Percentiles rank a stretch among this genome's conserved stretches.
These are phyloP conservation scores for Alauda arvensis DNA, from an alignment of 2,797 vertebrate genomes.

Conservation along the genomic window DNA sequence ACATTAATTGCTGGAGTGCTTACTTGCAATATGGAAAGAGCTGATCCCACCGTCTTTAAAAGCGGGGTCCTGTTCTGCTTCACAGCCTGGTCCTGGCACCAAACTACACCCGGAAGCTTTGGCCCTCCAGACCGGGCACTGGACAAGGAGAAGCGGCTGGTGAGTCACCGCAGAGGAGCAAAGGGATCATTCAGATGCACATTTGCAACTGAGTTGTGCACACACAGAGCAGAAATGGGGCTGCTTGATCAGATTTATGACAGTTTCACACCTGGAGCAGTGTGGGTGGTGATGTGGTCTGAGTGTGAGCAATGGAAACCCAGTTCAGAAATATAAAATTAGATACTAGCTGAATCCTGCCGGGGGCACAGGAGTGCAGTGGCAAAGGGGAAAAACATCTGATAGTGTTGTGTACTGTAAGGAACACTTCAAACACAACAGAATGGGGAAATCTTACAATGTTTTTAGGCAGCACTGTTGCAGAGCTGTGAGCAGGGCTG, in stretches of 20 bases:
- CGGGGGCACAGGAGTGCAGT: neutral
- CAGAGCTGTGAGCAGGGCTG: neutral
- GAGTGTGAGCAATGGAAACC: neutral
- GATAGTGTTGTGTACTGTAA: neutral
- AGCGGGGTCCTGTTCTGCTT: neutral
- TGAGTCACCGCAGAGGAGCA: neutral
- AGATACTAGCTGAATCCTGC: neutral
- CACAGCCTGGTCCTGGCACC: neutral
- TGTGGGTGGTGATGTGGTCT: fast-evolving
- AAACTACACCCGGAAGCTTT: neutral
- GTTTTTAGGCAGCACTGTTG: fast-evolving
- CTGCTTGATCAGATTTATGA: neutral
- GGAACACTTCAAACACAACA: neutral
- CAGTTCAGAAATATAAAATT: neutral
- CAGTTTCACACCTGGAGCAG: neutral
- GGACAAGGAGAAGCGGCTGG: neutral
- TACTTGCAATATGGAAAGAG: neutral
- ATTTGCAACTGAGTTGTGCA: neutral
- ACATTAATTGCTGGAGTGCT: neutral
- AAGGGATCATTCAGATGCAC: neutral
- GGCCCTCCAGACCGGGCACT: fast-evolving
- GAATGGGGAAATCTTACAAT: fast-evolving
- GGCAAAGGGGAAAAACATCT: neutral
- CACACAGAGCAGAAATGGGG: neutral
- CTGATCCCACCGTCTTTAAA: neutral